These are phyloP conservation scores for Brassicogethes aeneus DNA, from an alignment of 2,888 invertebrate species.

Conservation along the genomic window DNA sequence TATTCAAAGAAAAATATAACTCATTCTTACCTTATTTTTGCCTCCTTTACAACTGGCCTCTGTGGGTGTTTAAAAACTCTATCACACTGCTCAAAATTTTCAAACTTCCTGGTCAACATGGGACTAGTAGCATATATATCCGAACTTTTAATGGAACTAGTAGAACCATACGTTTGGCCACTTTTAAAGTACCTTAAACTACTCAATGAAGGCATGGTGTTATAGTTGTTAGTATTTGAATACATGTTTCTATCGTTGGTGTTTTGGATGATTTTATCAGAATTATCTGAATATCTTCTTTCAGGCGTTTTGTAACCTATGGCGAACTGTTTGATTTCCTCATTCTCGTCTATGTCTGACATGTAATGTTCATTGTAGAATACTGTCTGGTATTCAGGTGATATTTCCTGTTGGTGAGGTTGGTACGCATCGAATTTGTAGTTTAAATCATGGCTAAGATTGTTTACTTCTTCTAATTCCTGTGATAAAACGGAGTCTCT, in stretches of 20 bases:
- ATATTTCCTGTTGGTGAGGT: slow-evolving; percentile 13
- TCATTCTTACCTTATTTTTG: slow-evolving; percentile 39
- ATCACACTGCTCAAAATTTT: slow-evolving; percentile 15
- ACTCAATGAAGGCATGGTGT: slow-evolving; percentile 14
- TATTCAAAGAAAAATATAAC: too few species aligned
- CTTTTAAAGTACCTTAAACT: slow-evolving; percentile 10
- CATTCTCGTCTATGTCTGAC: slow-evolving; percentile 40
- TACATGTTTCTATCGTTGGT: background rate
- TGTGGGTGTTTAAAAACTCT: slow-evolving; percentile 33
- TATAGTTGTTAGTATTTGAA: slow-evolving; percentile 7
- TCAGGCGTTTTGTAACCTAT: slow-evolving; percentile 28
- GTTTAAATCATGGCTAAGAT: slow-evolving; percentile 27
- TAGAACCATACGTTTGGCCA: slow-evolving; percentile 22
- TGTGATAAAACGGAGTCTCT: slow-evolving; percentile 31
- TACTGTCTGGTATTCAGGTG: slow-evolving; percentile 28
- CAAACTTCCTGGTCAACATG: slow-evolving; percentile 15
- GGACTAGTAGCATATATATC: slow-evolving; percentile 29
- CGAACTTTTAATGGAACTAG: slow-evolving; percentile 35
- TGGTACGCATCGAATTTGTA: slow-evolving; percentile 23
- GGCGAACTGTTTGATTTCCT: slow-evolving; percentile 35
- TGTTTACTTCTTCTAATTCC: slow-evolving; percentile 35
- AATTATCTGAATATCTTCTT: slow-evolving; percentile 23
- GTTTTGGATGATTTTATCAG: slow-evolving; percentile 13
- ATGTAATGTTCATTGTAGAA: slow-evolving; percentile 39
- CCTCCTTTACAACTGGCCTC: slow-evolving; percentile 35